Evolutionary conservation across 2,113 vertebrate species (phyloP).

Genomic region (Chitala chitala): DNA sequence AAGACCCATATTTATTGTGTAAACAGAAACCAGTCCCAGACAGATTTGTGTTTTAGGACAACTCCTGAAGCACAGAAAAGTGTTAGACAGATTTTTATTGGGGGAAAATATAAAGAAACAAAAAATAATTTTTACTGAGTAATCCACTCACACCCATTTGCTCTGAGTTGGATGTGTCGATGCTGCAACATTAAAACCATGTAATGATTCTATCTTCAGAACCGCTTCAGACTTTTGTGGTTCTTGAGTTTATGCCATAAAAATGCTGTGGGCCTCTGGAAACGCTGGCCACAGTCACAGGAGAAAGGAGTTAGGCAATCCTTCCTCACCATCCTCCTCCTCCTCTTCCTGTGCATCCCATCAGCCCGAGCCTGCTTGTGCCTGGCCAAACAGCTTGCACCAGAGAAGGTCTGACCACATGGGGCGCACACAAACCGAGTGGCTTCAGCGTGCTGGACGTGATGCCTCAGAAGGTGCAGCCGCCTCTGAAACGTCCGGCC

Average conservation of each 20-base stretch:
- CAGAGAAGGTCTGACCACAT: conserved; percentile 51
- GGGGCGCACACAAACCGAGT: conserved; percentile 59
- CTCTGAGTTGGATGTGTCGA: not conserved
- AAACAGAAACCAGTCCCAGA: too few relatives aligned
- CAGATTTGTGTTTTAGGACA: not conserved
- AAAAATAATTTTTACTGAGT: too few relatives aligned
- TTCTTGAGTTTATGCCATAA: conserved; percentile 69
- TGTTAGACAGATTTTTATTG: not conserved
- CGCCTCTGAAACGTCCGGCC: conserved; percentile 55
- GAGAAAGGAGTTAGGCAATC: conserved; percentile 52
- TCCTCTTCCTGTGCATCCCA: not conserved
- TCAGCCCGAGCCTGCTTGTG: conserved; percentile 37
- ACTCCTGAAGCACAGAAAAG: not conserved
- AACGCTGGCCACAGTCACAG: conserved; percentile 61
- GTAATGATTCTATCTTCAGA: conserved; percentile 19
- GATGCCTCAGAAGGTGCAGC: conserved; percentile 66
- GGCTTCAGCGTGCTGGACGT: conserved; percentile 62
- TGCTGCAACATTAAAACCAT: not conserved
- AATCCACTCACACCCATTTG: not conserved
- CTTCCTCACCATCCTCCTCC: conserved; percentile 26
- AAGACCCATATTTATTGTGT: too few relatives aligned
- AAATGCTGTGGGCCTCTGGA: conserved; percentile 59
- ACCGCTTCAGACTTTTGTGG: conserved; percentile 10
- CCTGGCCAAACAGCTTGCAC: conserved; percentile 35
- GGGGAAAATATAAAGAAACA: too few relatives aligned